Base-by-base conservation (phyloP, 2,888 invertebrate genomes). In the Scaptomyza polygonia region DNA sequence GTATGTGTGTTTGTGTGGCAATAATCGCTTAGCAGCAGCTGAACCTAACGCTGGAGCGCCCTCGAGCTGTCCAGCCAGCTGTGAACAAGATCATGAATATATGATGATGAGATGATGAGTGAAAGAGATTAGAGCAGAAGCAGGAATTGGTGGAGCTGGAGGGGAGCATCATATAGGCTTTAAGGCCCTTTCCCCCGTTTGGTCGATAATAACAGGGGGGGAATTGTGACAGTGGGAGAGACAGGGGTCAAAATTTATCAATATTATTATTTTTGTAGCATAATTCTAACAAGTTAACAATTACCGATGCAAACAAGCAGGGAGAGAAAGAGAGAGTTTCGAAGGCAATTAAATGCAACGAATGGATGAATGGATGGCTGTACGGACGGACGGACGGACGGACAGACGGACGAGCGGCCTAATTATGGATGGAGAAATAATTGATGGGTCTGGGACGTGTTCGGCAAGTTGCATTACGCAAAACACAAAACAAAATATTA, bases 191-290 rank as follows among this genome's bases (percentile, higher is more conserved):
- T 34, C 30, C 30, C 30, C 49, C 47, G 47, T 5, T 47, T 8
- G 18, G 8, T 47, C 32, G 32, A 5, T 32, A 39, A 39, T 16
- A 39, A 39, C 16, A 5, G 14, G 21, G n/a, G 25, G 14, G 21
- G n/a, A 18, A 21, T 11, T 32, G 18, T 42, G 40, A 9, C 32
- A 9, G 18, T 12, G 34, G 6, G 14, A 5, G 29, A 16, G 27
- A 5, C 9, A n/a, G 9, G 25, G 12, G 47, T 47, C 45, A 55
- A 73, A 40, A 73, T 76, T 70, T 78, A 80, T 76, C 79, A 80
- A 80, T 79, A 78, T 78, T 79, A 61, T 59, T 65, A 70, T 70
- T 80, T 82, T 79, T 65, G 63, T 82, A 80, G 79, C 82, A 76
- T 79, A 79, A 79, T 82, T 79, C 63, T 72, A 69, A 66, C 30